Evolutionary conservation across 2,888 invertebrate species (phyloP).

Genomic region (Leptopterna dolabrata): DNA sequence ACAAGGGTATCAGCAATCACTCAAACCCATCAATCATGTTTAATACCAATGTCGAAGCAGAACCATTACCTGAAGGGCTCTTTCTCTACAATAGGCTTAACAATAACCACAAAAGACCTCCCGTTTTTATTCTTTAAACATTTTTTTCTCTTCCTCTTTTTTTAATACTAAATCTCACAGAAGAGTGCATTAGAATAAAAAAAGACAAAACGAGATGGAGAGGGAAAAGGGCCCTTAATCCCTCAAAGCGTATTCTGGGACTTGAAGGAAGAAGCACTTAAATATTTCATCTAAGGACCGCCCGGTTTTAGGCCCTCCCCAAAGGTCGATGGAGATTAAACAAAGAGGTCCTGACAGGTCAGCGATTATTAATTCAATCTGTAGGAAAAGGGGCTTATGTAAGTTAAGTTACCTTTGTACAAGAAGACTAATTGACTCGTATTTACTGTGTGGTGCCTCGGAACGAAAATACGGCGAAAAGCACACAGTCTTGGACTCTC

Average conservation of each 20-base stretch:
- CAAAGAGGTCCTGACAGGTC: conserved; percentile 33
- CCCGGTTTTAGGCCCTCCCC: conserved; percentile 2
- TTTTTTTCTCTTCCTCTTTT: background rate
- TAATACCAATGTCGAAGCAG: conserved; percentile 4
- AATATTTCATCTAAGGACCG: conserved; percentile 47
- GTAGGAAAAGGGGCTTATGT: background rate
- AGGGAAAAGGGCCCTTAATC: conserved; percentile 25
- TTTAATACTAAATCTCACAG: conserved; percentile 28
- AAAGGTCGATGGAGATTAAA: conserved; percentile 22
- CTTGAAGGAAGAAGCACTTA: conserved; percentile 32
- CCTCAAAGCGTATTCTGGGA: conserved; percentile 39
- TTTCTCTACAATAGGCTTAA: conserved; percentile 37
- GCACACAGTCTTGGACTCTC: background rate
- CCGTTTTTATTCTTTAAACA: conserved; percentile 21
- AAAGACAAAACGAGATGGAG: background rate
- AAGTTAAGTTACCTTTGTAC: conserved; percentile 21
- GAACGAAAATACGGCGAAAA: background rate
- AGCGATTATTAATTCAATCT: conserved; percentile 47
- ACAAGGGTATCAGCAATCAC: conserved; percentile 32
- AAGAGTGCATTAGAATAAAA: conserved; percentile 49
- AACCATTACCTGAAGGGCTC: conserved; percentile 31
- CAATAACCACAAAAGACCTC: conserved; percentile 45
- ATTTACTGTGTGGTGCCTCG: background rate
- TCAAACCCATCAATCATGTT: conserved; percentile 44
- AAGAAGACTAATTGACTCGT: conserved; percentile 26